Conservation (phyloP, 2,888 invertebrate species). For the Drosophila suboccidentalis region DNA sequence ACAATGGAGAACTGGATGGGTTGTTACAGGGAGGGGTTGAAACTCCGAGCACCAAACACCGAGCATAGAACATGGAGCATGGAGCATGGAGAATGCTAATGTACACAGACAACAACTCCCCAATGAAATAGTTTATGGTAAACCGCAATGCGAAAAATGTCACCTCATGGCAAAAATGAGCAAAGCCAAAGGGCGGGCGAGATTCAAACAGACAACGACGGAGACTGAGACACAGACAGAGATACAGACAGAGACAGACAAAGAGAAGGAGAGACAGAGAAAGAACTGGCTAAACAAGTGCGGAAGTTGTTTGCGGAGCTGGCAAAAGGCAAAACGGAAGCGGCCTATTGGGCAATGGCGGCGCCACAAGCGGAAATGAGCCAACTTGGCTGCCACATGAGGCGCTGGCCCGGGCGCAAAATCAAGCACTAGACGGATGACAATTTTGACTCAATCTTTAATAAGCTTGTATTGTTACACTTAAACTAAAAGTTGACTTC, state of each 20-base stretch:
- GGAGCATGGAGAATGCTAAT: conserved; percentile 49
- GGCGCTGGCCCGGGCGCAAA: conserved; percentile 45
- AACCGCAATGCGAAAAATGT: conserved; percentile 86
- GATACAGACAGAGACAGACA: conserved; percentile 1
- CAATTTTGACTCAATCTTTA: conserved; percentile 47
- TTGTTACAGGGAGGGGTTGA: conserved; percentile 10
- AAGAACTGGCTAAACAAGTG: conserved; percentile 60
- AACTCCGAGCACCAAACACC: conserved; percentile 22
- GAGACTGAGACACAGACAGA: background rate
- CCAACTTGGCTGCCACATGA: conserved; percentile 76
- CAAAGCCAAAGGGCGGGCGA: conserved; percentile 54
- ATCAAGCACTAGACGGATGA: conserved; percentile 32
- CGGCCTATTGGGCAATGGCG: conserved; percentile 78
- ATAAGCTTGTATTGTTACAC: conserved; percentile 22
- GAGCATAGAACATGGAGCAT: conserved; percentile 23
- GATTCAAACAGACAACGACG: conserved; percentile 44
- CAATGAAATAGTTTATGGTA: conserved; percentile 84
- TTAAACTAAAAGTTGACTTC: conserved; percentile 32
- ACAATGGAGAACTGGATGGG: conserved; percentile 60
- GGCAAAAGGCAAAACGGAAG: conserved; percentile 73
- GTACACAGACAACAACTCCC: conserved; percentile 70
- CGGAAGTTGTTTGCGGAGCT: conserved; percentile 75
- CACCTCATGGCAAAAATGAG: conserved; percentile 83
- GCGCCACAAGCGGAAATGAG: conserved; percentile 79
- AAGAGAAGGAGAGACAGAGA: background rate